Conservation (phyloP, 2,888 invertebrate species). For the Diarsia brunnea region DNA sequence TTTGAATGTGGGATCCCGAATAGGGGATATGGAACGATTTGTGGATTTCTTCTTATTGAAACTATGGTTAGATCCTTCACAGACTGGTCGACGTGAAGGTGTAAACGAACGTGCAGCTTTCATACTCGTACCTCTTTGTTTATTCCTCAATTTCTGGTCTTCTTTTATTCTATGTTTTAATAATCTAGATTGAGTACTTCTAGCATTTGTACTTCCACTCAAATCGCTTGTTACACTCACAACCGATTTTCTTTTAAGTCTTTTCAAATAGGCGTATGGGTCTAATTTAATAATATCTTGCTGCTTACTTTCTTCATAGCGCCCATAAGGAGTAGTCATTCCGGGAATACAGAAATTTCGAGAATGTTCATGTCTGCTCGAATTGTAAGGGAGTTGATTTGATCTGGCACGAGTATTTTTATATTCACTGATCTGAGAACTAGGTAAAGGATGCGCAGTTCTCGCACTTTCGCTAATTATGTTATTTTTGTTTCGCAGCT, state of each 20-base stretch:
- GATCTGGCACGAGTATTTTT: constrained; percentile 23
- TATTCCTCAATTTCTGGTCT: constrained; percentile 3
- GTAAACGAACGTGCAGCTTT: neutral
- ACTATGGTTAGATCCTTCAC: constrained; percentile 68
- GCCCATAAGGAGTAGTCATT: constrained; percentile 18
- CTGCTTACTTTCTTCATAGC: constrained; percentile 21
- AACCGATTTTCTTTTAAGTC: constrained; percentile 31
- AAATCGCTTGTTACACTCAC: constrained; percentile 22
- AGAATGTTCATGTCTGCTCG: constrained; percentile 2
- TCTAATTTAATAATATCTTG: constrained; percentile 7
- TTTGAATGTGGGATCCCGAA: neutral
- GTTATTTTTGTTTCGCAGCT: constrained; percentile 6
- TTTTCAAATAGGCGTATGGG: constrained; percentile 3
- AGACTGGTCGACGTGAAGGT: constrained; percentile 55
- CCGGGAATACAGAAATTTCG: constrained; percentile 20
- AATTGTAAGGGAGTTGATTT: constrained; percentile 3
- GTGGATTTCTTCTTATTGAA: constrained; percentile 71
- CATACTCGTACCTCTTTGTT: constrained; percentile 5
- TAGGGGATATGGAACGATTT: constrained; percentile 27
- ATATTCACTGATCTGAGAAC: constrained; percentile 8
- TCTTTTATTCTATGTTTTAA: constrained; percentile 7
- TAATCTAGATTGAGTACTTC: constrained; percentile 30
- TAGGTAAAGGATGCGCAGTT: constrained; percentile 3
- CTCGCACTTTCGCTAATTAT: constrained; percentile 1
- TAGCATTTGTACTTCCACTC: constrained; percentile 13